Evolutionary conservation across 2,888 invertebrate genomes (phyloP).

Genomic region (Hedya salicella): DNA sequence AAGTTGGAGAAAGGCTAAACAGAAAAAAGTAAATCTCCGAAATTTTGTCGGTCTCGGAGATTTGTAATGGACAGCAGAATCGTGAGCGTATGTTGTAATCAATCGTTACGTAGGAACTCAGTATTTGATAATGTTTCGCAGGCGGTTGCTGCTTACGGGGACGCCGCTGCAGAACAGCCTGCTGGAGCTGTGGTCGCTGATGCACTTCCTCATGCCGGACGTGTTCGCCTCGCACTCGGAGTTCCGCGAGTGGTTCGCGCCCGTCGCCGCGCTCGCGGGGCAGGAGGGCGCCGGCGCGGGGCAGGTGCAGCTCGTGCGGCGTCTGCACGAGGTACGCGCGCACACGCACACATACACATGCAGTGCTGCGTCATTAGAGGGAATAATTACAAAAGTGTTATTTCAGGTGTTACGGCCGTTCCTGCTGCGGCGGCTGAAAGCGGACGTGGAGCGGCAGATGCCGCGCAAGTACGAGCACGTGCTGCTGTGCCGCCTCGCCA

Average conservation of each 20-base stretch:
- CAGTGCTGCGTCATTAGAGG: not conserved
- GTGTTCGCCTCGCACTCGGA: slow-evolving; percentile 98
- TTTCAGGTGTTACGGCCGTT: slow-evolving; percentile 94
- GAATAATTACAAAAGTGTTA: not conserved
- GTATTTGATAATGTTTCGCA: slow-evolving; percentile 61
- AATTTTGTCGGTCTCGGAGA: too few relatives aligned
- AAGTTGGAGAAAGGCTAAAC: too few relatives aligned
- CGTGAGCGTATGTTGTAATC: too few relatives aligned
- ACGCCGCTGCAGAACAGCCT: slow-evolving; percentile 98
- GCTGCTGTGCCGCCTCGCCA: slow-evolving; percentile 96
- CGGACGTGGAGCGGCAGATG: slow-evolving; percentile 98
- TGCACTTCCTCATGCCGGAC: slow-evolving; percentile 99
- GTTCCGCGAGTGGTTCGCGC: slow-evolving; percentile 99
- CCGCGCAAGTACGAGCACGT: slow-evolving; percentile 98
- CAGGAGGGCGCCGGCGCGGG: slow-evolving; percentile 57
- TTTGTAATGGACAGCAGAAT: too few relatives aligned
- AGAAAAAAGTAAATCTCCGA: too few relatives aligned
- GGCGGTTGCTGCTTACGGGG: slow-evolving; percentile 95
- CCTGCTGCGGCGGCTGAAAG: slow-evolving; percentile 95
- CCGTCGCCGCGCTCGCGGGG: slow-evolving; percentile 93
- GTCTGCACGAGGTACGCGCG: slow-evolving; percentile 47
- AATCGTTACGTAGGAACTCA: too few relatives aligned
- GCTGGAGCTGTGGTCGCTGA: slow-evolving; percentile 98
- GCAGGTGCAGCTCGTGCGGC: slow-evolving; percentile 59
- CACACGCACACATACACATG: not conserved